phyloP scores from a whole-genome alignment of 1,140 invertebrate species.

The Zaprionus capensis region DNA sequence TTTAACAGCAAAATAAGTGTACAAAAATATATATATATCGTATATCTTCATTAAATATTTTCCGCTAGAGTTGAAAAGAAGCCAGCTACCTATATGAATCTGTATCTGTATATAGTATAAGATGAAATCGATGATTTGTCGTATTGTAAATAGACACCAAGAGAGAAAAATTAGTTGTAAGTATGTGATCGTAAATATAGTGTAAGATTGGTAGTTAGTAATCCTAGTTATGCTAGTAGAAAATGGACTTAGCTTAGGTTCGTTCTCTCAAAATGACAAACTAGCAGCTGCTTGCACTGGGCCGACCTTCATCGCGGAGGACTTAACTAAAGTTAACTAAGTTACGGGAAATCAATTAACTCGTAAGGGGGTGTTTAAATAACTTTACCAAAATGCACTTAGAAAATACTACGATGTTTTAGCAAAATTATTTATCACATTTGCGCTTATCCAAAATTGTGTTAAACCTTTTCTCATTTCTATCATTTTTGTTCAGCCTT shows the following conservation, averaged over 20 bases:
- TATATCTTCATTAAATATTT: constrained; percentile 58
- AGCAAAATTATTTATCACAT: constrained; percentile 79
- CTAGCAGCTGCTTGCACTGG: constrained; percentile 68
- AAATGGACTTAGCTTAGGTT: constrained; percentile 64
- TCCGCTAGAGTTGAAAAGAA: constrained; percentile 66
- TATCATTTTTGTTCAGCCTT: constrained; percentile 36
- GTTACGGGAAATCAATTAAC: constrained; percentile 35
- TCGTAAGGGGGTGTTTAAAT: constrained; percentile 40
- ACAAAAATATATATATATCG: constrained; percentile 69
- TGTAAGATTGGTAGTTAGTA: constrained; percentile 17
- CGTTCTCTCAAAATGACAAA: constrained; percentile 59
- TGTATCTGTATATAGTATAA: background rate
- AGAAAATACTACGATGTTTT: constrained; percentile 58
- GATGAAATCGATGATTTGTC: constrained; percentile 54
- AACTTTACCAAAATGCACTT: constrained; percentile 63
- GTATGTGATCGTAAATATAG: constrained; percentile 30
- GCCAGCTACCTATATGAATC: constrained; percentile 59
- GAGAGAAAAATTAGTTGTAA: constrained; percentile 67
- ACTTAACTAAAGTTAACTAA: constrained; percentile 40
- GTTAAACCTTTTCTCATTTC: background rate
- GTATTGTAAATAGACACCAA: constrained; percentile 78
- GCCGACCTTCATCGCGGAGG: constrained; percentile 35
- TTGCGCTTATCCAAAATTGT: constrained; percentile 72
- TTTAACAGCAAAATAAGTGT: constrained; percentile 73
- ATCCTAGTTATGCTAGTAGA: constrained; percentile 43